phyloP scores from a whole-genome alignment of 2,888 invertebrate genomes.

The Tridacna gigas region DNA sequence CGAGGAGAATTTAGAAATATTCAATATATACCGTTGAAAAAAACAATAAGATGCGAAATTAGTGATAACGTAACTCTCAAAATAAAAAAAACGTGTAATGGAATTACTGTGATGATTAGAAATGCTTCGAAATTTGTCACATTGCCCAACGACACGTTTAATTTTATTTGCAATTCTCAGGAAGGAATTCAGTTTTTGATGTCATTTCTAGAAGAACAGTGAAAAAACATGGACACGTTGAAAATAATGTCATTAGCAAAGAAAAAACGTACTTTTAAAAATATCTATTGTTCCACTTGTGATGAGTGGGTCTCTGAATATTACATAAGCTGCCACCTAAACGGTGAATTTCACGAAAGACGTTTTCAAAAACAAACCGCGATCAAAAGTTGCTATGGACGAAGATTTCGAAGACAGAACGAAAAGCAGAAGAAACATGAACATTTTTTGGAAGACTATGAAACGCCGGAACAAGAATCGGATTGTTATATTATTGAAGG shows the following conservation, averaged over 20 bases:
- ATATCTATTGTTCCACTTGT: constrained; percentile 10
- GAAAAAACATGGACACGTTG: constrained; percentile 1
- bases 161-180: constrained; percentile 16
- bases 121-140: constrained; percentile 25
- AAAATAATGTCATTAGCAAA: background rate
- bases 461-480: background rate
- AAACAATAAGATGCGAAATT: constrained; percentile 2
- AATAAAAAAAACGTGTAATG: constrained; percentile 16
- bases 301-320: constrained; percentile 10
- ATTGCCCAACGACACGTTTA: constrained; percentile 1
- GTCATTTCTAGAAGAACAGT: constrained; percentile 14
- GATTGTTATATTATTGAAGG: constrained; percentile 3
- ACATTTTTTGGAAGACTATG: background rate
- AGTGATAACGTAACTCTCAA: constrained; percentile 6
- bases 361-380: constrained; percentile 7
- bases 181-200: constrained; percentile 9
- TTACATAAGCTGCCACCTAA: constrained; percentile 11
- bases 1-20: constrained; percentile 1
- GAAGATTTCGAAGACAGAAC: too few relatives aligned
- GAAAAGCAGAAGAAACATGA: background rate
- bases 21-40: constrained; percentile 5
- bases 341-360: constrained; percentile 4
- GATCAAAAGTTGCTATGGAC: background rate
- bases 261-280: constrained; percentile 8
- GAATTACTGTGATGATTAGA: constrained; percentile 13